A percentile compares a stretch with the other conserved stretches of the same genome.
These are phyloP conservation scores for Helicorthomorpha holstii DNA, from an alignment of 1,140 invertebrate species.

Conservation along the genomic window DNA sequence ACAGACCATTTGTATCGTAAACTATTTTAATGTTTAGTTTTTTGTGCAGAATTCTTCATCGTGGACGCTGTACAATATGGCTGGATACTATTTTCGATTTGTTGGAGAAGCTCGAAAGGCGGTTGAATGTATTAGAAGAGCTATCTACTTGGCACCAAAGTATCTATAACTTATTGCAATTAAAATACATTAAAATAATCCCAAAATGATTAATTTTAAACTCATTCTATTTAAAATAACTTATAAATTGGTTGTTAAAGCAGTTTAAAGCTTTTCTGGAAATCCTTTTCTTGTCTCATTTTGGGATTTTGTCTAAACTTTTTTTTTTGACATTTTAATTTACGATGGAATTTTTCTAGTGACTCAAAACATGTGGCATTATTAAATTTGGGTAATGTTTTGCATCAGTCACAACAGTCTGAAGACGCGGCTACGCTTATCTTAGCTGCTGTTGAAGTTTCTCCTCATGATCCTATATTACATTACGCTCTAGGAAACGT, in stretches of 20 bases:
- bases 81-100: conserved; percentile 67
- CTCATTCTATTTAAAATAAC: too few species aligned
- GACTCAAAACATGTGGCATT: conserved; percentile 58
- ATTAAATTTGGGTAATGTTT: conserved; percentile 59
- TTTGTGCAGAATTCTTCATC: conserved; percentile 48
- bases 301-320: conserved; percentile 3
- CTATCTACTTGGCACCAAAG: conserved; percentile 59
- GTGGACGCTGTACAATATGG: conserved; percentile 69
- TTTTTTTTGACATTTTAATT: not conserved
- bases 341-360: conserved; percentile 26
- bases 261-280: not conserved
- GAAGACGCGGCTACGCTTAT: conserved; percentile 63
- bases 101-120: conserved; percentile 58
- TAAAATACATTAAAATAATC: too few species aligned
- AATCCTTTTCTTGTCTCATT: not conserved
- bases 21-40: too few species aligned
- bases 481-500: conserved; percentile 63
- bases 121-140: conserved; percentile 59
- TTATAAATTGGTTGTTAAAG: conserved; percentile 18
- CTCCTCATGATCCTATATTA: conserved; percentile 45
- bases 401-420: conserved; percentile 50
- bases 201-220: too few species aligned
- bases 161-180: too few species aligned
- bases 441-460: conserved; percentile 59
- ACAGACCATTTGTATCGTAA: too few species aligned